Percentiles rank a stretch among this genome's conserved stretches.
Evolutionary conservation across 2,888 invertebrate species (phyloP).

Genomic region (Oligia latruncula): DNA sequence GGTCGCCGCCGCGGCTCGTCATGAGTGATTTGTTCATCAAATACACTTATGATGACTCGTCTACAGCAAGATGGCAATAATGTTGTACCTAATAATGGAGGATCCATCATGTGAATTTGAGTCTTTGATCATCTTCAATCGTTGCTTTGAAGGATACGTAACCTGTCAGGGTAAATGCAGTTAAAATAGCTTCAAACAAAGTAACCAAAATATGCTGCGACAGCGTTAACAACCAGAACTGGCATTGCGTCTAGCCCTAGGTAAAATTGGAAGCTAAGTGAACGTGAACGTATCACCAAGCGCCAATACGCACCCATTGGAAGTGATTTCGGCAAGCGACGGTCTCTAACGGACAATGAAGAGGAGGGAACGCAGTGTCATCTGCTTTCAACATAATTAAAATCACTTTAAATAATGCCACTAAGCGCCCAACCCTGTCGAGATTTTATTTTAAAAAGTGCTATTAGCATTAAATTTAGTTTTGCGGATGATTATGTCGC

Average conservation of each 20-base stretch:
- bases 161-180: not conserved
- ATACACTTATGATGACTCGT: slow-evolving; percentile 56
- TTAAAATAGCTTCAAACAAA: not conserved
- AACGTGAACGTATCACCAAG: slow-evolving; percentile 41
- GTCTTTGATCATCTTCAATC: not conserved
- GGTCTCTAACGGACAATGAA: slow-evolving; percentile 82
- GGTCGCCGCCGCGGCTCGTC: slow-evolving; percentile 49
- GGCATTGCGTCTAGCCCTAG: not conserved
- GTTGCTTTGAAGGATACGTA: not conserved
- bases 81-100: not conserved
- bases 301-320: slow-evolving; percentile 72
- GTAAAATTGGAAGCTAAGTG: not conserved
- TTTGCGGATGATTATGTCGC: slow-evolving; percentile 89
- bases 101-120: not conserved
- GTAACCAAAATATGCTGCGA: not conserved
- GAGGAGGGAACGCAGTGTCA: slow-evolving; percentile 88
- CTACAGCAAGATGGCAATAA: slow-evolving; percentile 20
- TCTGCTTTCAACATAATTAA: slow-evolving; percentile 91
- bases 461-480: slow-evolving; percentile 90
- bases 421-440: slow-evolving; percentile 85
- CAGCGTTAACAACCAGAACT: not conserved
- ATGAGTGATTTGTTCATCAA: slow-evolving; percentile 59
- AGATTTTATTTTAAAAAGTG: slow-evolving; percentile 89
- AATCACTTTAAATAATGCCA: slow-evolving; percentile 90
- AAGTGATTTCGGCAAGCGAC: slow-evolving; percentile 70